Conservation (phyloP, 2,113 vertebrate species). For the Danionella cerebrum region DNA sequence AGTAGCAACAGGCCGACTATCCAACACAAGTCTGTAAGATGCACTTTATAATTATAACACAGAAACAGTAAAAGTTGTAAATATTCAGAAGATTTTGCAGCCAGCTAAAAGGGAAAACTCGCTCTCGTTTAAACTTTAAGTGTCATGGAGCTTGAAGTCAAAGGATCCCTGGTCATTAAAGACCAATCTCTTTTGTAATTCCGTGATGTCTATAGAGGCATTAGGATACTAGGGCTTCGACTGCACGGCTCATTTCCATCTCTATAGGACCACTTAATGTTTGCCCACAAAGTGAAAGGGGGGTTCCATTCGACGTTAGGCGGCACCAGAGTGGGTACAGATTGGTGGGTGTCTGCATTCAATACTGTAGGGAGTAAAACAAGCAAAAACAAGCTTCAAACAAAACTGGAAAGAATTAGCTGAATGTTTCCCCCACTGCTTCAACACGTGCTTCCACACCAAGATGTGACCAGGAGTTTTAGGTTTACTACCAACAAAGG, state of each 20-base stretch:
- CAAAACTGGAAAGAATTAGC: not conserved
- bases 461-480: not conserved
- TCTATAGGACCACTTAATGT: constrained; percentile 31
- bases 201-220: constrained; percentile 30
- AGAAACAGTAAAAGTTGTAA: no score
- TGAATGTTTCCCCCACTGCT: not conserved
- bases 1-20: constrained; percentile 14
- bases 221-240: constrained; percentile 30
- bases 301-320: constrained; percentile 33
- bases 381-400: not conserved
- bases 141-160: constrained; percentile 8
- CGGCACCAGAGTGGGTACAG: constrained; percentile 35
- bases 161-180: constrained; percentile 24
- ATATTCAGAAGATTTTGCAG: no score
- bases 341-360: constrained; percentile 30
- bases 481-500: not conserved
- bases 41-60: no score
- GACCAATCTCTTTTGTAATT: constrained; percentile 40
- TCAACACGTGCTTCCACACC: not conserved
- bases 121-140: not conserved
- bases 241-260: constrained; percentile 40
- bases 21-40: constrained; percentile 1
- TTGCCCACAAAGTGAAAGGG: constrained; percentile 39
- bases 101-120: no score
- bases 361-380: constrained; percentile 15